A percentile compares a stretch with the other conserved stretches of the same genome.
Evolutionary conservation across 2,113 vertebrate genomes (phyloP).

Genomic region (Herpetotheres cachinnans): DNA sequence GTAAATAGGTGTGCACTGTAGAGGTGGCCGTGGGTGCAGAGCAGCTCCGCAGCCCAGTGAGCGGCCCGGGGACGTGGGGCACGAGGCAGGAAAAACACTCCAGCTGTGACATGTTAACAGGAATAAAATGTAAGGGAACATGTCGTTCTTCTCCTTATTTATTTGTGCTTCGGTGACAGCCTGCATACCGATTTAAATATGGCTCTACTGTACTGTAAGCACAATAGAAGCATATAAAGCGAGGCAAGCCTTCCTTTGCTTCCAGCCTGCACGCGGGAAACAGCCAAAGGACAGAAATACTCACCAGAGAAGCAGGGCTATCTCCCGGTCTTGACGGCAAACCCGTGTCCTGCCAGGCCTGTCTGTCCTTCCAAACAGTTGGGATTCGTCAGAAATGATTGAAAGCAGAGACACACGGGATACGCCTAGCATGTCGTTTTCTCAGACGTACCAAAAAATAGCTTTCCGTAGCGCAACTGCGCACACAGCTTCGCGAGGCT

Average conservation of each 20-base stretch:
- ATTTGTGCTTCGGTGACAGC: constrained; percentile 15
- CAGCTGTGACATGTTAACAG: background rate
- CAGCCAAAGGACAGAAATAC: background rate
- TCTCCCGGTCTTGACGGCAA: background rate
- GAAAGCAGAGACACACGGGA: background rate
- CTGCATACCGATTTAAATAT: background rate
- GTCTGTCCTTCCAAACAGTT: background rate
- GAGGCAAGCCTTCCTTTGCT: background rate
- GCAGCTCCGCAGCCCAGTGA: background rate
- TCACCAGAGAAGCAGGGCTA: background rate
- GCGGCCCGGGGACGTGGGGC: background rate
- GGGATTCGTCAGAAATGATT: background rate
- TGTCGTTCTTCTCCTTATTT: constrained; percentile 4
- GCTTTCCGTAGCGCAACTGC: rapidly evolving
- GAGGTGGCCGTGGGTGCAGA: background rate
- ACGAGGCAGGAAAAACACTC: background rate
- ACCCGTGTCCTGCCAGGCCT: background rate
- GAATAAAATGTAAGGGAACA: constrained; percentile 26
- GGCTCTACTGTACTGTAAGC: background rate
- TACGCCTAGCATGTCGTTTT: background rate
- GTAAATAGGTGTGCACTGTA: background rate
- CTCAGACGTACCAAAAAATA: background rate
- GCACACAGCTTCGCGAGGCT: rapidly evolving
- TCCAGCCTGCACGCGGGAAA: rapidly evolving
- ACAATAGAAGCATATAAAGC: background rate